These are phyloP conservation scores for Mastigias papua DNA, from an alignment of 30 jellyfish, hydroid and myxozoan species.

Conservation along the genomic window DNA sequence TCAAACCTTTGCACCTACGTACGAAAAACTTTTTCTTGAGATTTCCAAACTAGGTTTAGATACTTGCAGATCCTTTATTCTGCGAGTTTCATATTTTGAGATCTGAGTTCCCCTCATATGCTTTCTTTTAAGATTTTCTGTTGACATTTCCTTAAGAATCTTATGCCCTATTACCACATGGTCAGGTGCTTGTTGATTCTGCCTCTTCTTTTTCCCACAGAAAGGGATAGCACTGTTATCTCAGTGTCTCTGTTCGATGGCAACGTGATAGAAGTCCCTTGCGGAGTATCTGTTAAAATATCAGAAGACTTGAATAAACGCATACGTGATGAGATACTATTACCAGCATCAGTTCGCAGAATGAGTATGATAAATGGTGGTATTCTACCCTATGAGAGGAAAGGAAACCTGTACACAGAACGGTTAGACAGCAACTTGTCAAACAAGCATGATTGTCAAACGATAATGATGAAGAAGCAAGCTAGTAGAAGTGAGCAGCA, in stretches of 20 bases:
- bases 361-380: not conserved
- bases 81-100: no score
- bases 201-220: not conserved
- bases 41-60: no score
- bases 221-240: not conserved
- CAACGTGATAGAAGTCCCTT: not conserved
- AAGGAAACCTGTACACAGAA: not conserved
- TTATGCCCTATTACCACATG: no score
- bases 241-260: constrained; percentile 10
- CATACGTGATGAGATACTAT: not conserved
- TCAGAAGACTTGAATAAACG: constrained; percentile 17
- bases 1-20: no score
- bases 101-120: no score
- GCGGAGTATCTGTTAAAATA: constrained; percentile 16
- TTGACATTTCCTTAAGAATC: no score
- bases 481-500: not conserved
- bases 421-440: not conserved
- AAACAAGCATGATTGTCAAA: not conserved
- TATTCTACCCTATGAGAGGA: not conserved
- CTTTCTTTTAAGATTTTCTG: no score
- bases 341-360: constrained; percentile 17
- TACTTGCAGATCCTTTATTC: no score
- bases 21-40: no score
- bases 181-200: not conserved
- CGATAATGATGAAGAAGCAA: no score